These are phyloP conservation scores for Diceros bicornis DNA, from an alignment of 2,797 vertebrate species.

Conservation along the genomic window DNA sequence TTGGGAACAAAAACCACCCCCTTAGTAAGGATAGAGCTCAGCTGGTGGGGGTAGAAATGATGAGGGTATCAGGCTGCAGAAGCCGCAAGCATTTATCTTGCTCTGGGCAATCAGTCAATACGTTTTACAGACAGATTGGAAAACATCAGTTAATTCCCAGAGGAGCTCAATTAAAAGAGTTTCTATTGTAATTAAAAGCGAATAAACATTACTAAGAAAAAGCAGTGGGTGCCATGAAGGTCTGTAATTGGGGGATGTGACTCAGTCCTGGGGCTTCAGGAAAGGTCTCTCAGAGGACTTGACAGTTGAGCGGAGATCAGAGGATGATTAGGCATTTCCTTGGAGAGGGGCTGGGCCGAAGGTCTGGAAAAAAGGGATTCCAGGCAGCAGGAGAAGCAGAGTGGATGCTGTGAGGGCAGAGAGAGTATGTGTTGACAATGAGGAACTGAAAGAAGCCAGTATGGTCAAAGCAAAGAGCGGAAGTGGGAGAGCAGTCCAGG, in stretches of 20 bases:
- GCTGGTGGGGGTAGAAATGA: background rate
- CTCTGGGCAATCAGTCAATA: constrained; percentile 45
- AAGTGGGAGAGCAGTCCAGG: background rate
- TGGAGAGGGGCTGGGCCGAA: background rate
- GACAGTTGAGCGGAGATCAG: background rate
- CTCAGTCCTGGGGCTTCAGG: background rate
- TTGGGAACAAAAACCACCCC: constrained; percentile 66
- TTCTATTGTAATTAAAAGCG: constrained; percentile 71
- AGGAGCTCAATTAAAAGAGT: constrained; percentile 67
- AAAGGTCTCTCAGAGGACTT: background rate
- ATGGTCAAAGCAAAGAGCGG: background rate
- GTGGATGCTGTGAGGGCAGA: background rate
- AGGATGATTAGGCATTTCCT: background rate
- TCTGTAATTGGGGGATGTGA: background rate
- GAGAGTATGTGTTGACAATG: background rate
- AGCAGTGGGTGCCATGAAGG: background rate
- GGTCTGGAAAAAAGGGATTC: background rate
- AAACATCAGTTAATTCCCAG: constrained; percentile 62
- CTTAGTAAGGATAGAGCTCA: background rate
- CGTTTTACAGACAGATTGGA: constrained; percentile 44
- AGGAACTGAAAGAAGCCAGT: background rate
- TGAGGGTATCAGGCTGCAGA: background rate
- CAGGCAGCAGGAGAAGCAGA: background rate
- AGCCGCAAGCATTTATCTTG: background rate
- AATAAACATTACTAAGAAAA: constrained; percentile 71